These are phyloP conservation scores for Corythoichthys intestinalis DNA, from an alignment of 2,113 vertebrate species.

Conservation along the genomic window DNA sequence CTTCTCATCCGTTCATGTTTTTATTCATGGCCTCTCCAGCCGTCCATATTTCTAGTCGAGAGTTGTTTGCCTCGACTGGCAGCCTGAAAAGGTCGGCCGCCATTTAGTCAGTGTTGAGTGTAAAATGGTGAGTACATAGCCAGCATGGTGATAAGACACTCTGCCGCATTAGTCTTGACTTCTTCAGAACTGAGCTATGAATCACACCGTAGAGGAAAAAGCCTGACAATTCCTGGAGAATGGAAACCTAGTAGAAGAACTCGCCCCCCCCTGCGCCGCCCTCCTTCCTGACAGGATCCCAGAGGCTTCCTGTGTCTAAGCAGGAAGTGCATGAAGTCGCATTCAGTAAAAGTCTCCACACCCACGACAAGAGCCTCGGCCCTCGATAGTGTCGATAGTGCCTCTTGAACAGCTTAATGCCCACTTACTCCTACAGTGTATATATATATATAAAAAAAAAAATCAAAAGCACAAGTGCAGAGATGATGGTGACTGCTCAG, in stretches of 20 bases:
- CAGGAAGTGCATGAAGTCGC: slow-evolving; percentile 69
- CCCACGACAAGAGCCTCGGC: slow-evolving; percentile 34
- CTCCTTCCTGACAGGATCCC: slow-evolving; percentile 70
- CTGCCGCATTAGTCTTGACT: slow-evolving; percentile 11
- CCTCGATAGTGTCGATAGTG: not conserved
- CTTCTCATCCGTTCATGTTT: slow-evolving; percentile 37
- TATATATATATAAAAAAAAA: not conserved
- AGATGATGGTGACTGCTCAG: not conserved
- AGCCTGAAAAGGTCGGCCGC: slow-evolving; percentile 62
- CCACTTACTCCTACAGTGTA: not conserved
- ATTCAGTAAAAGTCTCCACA: slow-evolving; percentile 50
- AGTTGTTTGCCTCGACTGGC: slow-evolving; percentile 24
- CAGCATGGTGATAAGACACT: slow-evolving; percentile 45
- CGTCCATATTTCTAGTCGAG: slow-evolving; percentile 38
- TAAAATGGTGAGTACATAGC: slow-evolving; percentile 60
- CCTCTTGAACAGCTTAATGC: not conserved
- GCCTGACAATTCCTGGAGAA: slow-evolving; percentile 36
- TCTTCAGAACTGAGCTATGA: slow-evolving; percentile 2
- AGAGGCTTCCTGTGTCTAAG: slow-evolving; percentile 69
- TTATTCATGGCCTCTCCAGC: slow-evolving; percentile 40
- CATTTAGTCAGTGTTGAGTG: slow-evolving; percentile 52
- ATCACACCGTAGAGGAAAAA: slow-evolving; percentile 30
- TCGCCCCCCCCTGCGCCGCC: slow-evolving; percentile 38
- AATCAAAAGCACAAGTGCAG: not conserved
- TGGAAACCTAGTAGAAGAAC: slow-evolving; percentile 41